Evolutionary conservation across 2,888 invertebrate species (phyloP).

Genomic region (Sinhomidia bicolor): DNA sequence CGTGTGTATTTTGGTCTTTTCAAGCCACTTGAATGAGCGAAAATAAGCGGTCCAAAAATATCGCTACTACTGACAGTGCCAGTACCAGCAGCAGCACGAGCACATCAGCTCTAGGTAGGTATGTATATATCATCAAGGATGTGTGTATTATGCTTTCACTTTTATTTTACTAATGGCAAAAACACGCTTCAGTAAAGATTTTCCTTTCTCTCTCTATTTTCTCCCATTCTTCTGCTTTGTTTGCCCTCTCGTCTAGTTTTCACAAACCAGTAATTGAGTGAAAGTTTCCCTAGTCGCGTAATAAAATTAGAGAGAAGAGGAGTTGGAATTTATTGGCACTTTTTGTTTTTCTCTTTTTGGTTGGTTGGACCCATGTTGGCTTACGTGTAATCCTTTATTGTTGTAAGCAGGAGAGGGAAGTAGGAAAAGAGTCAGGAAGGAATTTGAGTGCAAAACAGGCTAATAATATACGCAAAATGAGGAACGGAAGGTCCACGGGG

Average conservation of each 20-base stretch:
- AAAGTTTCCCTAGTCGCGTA: constrained; percentile 56
- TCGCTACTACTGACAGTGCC: not conserved
- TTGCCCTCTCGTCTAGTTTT: constrained; percentile 20
- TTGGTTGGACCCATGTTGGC: constrained; percentile 11
- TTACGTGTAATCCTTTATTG: constrained; percentile 55
- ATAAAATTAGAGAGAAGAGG: constrained; percentile 67
- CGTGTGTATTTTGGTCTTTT: constrained; percentile 16
- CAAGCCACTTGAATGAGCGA: constrained; percentile 26
- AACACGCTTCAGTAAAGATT: constrained; percentile 30
- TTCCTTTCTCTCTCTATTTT: too few relatives aligned
- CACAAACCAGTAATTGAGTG: constrained; percentile 64
- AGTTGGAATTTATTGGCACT: constrained; percentile 63
- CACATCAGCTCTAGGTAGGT: not conserved
- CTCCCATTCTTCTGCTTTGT: constrained; percentile 37
- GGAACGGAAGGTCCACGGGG: constrained; percentile 53
- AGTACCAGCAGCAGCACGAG: not conserved
- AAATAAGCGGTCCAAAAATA: constrained; percentile 35
- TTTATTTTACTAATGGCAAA: too few relatives aligned
- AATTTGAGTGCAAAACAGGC: constrained; percentile 30
- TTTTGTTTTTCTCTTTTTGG: constrained; percentile 41
- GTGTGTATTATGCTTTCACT: too few relatives aligned
- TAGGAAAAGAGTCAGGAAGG: not conserved
- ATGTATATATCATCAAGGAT: too few relatives aligned
- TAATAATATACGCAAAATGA: constrained; percentile 44
- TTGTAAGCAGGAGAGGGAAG: not conserved